These are phyloP conservation scores for Ectemnius lituratus DNA, from an alignment of 2,888 invertebrate genomes.

Conservation along the genomic window DNA sequence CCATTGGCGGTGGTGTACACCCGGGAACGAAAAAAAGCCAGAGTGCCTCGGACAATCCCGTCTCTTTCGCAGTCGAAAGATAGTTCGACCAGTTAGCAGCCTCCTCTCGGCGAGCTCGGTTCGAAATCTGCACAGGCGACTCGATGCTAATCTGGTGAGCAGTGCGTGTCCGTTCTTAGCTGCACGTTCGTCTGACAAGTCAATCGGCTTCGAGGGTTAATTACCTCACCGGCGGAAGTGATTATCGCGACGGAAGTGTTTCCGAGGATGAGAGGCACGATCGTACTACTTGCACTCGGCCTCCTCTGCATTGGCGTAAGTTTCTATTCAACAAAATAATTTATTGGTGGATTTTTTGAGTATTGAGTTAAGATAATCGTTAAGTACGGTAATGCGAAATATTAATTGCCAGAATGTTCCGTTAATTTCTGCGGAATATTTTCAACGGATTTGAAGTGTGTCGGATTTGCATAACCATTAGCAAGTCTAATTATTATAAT, in stretches of 20 bases:
- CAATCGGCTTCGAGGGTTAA: neutral
- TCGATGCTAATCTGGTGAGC: neutral
- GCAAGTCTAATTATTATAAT: too few relatives aligned
- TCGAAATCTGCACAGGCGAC: slow-evolving; percentile 16
- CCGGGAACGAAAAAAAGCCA: slow-evolving; percentile 10
- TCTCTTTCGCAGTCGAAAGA: neutral
- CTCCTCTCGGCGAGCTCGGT: slow-evolving; percentile 30
- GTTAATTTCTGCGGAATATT: too few relatives aligned
- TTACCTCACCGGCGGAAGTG: slow-evolving; percentile 22
- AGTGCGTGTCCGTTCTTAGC: too few relatives aligned
- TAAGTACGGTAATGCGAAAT: too few relatives aligned
- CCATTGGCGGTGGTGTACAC: slow-evolving; percentile 22
- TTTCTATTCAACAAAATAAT: slow-evolving; percentile 22
- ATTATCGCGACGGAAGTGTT: slow-evolving; percentile 19
- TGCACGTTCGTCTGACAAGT: too few relatives aligned
- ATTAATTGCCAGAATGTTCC: too few relatives aligned
- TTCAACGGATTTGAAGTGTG: neutral
- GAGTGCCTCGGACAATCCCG: slow-evolving; percentile 9
- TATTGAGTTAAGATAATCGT: neutral
- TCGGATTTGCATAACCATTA: neutral
- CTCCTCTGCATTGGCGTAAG: slow-evolving; percentile 59
- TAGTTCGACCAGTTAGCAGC: slow-evolving; percentile 31
- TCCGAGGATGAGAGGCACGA: slow-evolving; percentile 53
- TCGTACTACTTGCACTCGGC: slow-evolving; percentile 46
- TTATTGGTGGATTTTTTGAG: neutral